A percentile compares a stretch with the other conserved stretches of the same genome.
Evolutionary conservation across 2,797 vertebrate genomes (phyloP).

Genomic region (Eptatretus atami): DNA sequence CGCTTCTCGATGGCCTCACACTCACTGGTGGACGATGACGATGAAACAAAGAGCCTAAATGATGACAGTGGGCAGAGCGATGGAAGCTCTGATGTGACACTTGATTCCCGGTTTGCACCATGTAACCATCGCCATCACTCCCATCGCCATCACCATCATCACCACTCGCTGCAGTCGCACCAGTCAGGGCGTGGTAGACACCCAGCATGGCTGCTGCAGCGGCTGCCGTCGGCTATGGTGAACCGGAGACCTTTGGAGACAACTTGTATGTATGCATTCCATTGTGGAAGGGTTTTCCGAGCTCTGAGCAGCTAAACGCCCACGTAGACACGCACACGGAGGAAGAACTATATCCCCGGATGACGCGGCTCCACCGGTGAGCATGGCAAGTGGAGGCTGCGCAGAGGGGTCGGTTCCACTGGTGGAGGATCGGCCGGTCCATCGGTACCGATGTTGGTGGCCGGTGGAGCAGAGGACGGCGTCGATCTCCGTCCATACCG

Average conservation of each 20-base stretch:
- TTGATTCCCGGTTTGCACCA: conserved; percentile 34
- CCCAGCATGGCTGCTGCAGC: neutral
- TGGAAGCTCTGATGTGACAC: conserved; percentile 37
- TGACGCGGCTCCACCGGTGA: conserved; percentile 21
- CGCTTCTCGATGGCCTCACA: neutral
- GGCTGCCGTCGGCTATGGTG: conserved; percentile 13
- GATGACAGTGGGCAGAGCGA: conserved; percentile 15
- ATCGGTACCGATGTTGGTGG: conserved; percentile 68
- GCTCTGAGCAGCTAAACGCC: conserved; percentile 90
- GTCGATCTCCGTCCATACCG: conserved; percentile 45
- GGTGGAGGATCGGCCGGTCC: conserved; percentile 69
- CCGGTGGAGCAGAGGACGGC: conserved; percentile 2
- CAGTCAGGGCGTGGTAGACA: too few species aligned
- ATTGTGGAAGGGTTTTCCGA: conserved; percentile 92
- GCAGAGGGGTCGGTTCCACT: conserved; percentile 69
- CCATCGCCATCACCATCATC: conserved; percentile 57
- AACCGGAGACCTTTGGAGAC: conserved; percentile 85
- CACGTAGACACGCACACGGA: conserved; percentile 92
- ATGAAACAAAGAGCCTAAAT: conserved; percentile 1
- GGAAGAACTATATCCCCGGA: conserved; percentile 43
- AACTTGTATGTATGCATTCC: conserved; percentile 96
- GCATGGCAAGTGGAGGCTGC: conserved; percentile 19
- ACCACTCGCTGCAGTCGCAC: conserved; percentile 15
- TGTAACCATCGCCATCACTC: conserved; percentile 49
- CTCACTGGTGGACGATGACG: conserved; percentile 2